phyloP scores from a whole-genome alignment of 1,140 invertebrate genomes.

The Coenobita brevimanus region DNA sequence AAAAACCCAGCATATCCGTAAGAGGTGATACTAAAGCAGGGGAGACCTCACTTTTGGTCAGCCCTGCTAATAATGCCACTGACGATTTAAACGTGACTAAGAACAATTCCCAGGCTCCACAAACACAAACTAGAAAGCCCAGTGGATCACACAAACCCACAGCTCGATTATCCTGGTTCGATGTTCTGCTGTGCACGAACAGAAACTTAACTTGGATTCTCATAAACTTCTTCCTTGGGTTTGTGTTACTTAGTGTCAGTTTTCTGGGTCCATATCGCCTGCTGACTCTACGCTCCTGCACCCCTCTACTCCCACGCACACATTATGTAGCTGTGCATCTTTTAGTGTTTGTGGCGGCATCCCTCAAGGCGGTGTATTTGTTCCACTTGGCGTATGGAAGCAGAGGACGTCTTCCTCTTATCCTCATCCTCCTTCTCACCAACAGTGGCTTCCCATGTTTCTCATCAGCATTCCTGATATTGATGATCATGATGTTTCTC shows the following conservation, averaged over 20 bases:
- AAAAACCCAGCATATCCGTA: background rate
- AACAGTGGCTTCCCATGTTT: constrained; percentile 46
- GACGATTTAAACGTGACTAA: background rate
- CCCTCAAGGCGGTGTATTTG: constrained; percentile 44
- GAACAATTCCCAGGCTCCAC: background rate
- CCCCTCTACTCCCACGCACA: constrained; percentile 37
- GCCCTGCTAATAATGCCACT: background rate
- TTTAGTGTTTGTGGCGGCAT: constrained; percentile 45
- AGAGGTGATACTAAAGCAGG: background rate
- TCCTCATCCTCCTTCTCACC: constrained; percentile 39
- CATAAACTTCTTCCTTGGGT: constrained; percentile 41
- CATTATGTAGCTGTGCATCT: constrained; percentile 46
- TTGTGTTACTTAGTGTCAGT: constrained; percentile 24
- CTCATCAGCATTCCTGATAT: constrained; percentile 38
- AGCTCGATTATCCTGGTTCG: constrained; percentile 39
- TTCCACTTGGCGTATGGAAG: constrained; percentile 49
- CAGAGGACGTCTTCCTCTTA: constrained; percentile 24
- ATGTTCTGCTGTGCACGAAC: constrained; percentile 38
- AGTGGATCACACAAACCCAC: background rate
- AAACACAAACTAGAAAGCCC: background rate
- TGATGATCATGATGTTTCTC: constrained; percentile 57
- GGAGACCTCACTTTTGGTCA: background rate
- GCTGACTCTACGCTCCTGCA: constrained; percentile 31
- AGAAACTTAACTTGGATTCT: constrained; percentile 46
- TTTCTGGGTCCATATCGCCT: constrained; percentile 41